Conservation (phyloP, 2,113 vertebrate species). For the Ifrita kowaldi region DNA sequence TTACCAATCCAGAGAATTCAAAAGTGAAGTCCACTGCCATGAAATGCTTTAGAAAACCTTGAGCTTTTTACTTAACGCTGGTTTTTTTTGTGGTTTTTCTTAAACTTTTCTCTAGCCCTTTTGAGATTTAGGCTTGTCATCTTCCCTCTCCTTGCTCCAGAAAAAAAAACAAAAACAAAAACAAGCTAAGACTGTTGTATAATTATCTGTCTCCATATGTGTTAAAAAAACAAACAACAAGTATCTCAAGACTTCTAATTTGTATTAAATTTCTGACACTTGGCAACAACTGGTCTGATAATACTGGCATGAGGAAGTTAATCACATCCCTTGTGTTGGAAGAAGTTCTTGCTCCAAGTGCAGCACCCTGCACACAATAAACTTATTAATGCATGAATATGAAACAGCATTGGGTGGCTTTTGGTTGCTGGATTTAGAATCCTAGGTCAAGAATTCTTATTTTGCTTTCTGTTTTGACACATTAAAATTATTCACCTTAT, state of each 20-base stretch:
- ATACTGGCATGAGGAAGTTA: background rate
- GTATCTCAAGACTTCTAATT: background rate
- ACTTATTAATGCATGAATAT: background rate
- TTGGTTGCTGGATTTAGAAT: background rate
- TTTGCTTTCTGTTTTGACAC: background rate
- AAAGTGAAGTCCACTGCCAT: background rate
- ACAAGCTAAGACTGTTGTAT: background rate
- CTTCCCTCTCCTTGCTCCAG: background rate
- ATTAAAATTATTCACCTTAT: background rate
- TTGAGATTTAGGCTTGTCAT: background rate
- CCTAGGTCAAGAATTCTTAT: background rate
- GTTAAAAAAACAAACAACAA: background rate
- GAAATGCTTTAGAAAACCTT: background rate
- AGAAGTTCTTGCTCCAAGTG: background rate
- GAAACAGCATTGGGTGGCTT: background rate
- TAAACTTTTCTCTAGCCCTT: background rate
- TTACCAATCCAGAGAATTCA: background rate
- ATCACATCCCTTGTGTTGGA: background rate
- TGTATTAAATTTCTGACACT: background rate
- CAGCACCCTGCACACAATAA: background rate
- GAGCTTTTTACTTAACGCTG: background rate
- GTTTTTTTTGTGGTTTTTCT: background rate
- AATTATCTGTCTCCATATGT: background rate
- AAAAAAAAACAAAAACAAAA: background rate
- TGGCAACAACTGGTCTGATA: slow-evolving; percentile 4